A percentile compares a stretch with the other conserved stretches of the same genome.
Conservation (phyloP, 2,113 vertebrate genomes). For the Lepisosteus osseus region DNA sequence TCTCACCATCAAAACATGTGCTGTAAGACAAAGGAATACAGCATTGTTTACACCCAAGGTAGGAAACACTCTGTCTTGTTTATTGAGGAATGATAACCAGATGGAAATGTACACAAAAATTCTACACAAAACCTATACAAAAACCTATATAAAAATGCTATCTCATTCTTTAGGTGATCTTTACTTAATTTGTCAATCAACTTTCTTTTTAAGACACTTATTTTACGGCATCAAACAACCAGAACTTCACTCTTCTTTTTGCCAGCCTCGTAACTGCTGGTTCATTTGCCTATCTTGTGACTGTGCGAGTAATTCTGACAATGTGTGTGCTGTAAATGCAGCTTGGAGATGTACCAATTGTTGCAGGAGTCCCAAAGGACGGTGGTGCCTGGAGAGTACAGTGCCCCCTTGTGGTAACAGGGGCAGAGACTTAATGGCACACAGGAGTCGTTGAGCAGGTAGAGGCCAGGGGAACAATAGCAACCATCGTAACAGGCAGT, state of each 20-base stretch:
- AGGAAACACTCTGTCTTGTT: too few relatives aligned
- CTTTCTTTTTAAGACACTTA: too few relatives aligned
- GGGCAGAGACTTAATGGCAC: slow-evolving; percentile 60
- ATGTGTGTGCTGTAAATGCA: too few relatives aligned
- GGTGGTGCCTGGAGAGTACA: slow-evolving; percentile 45
- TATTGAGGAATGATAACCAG: too few relatives aligned
- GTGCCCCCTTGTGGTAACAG: slow-evolving; percentile 69
- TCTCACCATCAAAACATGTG: slow-evolving; percentile 72
- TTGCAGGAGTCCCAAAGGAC: slow-evolving; percentile 65
- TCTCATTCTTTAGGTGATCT: too few relatives aligned
- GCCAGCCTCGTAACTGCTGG: too few relatives aligned
- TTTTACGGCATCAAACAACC: too few relatives aligned
- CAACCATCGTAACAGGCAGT: slow-evolving; percentile 73
- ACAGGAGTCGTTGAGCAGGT: slow-evolving; percentile 73
- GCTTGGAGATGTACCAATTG: slow-evolving; percentile 68
- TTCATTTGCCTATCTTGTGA: too few relatives aligned
- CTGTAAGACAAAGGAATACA: slow-evolving; percentile 44
- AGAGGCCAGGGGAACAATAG: slow-evolving; percentile 68
- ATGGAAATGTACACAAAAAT: not conserved
- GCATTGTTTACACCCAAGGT: not conserved
- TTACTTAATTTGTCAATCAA: too few relatives aligned
- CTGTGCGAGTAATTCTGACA: too few relatives aligned
- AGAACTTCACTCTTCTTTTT: too few relatives aligned
- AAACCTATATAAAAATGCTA: slow-evolving; percentile 22
- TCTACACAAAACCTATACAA: slow-evolving; percentile 24